These are phyloP conservation scores for Notodonta dromedarius DNA, from an alignment of 2,888 invertebrate species.

Conservation along the genomic window DNA sequence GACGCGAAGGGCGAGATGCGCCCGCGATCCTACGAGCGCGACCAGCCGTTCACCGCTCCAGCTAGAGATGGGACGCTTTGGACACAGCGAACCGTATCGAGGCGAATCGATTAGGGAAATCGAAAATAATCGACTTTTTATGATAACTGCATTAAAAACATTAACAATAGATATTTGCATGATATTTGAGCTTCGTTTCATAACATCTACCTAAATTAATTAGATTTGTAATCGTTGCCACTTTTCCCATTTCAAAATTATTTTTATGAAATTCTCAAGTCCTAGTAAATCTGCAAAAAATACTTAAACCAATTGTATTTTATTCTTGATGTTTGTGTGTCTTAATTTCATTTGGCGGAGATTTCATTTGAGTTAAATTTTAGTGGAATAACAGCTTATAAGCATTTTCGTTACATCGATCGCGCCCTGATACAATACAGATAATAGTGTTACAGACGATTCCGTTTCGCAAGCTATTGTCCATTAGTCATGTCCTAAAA, in stretches of 20 bases:
- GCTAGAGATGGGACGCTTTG: slow-evolving; percentile 42
- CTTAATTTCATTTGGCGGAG: background rate
- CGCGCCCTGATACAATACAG: slow-evolving; percentile 32
- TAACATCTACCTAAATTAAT: slow-evolving; percentile 13
- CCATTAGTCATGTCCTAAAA: slow-evolving; percentile 78
- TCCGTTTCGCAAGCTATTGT: slow-evolving; percentile 68
- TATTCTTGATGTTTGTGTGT: background rate
- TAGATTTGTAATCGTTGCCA: background rate
- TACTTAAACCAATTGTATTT: background rate
- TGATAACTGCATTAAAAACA: background rate
- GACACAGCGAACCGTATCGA: background rate
- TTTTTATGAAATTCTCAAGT: background rate
- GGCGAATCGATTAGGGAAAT: background rate
- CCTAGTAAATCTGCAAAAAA: slow-evolving; percentile 1
- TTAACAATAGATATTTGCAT: background rate
- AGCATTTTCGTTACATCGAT: slow-evolving; percentile 20
- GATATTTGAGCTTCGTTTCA: slow-evolving; percentile 4
- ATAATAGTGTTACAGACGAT: slow-evolving; percentile 40
- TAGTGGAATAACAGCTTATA: slow-evolving; percentile 1
- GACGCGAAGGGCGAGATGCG: slow-evolving; percentile 67
- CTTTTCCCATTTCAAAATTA: slow-evolving; percentile 1
- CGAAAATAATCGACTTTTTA: background rate
- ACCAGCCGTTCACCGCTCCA: slow-evolving; percentile 41
- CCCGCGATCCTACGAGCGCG: slow-evolving; percentile 57
- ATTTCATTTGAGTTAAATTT: background rate